Percentiles rank a stretch among this genome's conserved stretches.
Evolutionary conservation across 2,797 vertebrate genomes (phyloP).

Genomic region (Eleutherodactylus coqui): DNA sequence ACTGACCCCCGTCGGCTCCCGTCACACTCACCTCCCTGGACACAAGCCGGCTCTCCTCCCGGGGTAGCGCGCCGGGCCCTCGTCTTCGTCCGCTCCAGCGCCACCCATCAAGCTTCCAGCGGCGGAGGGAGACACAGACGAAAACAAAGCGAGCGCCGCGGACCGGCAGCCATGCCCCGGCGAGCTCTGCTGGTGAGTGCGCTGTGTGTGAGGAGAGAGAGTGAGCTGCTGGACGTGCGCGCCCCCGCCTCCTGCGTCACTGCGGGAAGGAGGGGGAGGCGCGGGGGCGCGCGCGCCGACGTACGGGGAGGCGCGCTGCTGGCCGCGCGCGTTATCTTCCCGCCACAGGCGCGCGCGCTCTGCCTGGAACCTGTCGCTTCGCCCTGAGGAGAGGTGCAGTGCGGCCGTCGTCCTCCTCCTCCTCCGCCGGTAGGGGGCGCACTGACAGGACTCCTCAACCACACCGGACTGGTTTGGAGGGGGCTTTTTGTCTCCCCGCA

Average conservation of each 20-base stretch:
- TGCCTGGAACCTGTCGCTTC: too few relatives aligned
- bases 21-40: slow-evolving; percentile 51
- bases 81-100: slow-evolving; percentile 46
- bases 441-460: too few relatives aligned
- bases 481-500: too few relatives aligned
- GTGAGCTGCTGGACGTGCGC: slow-evolving; percentile 32
- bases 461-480: too few relatives aligned
- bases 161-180: slow-evolving; percentile 52
- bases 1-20: slow-evolving; percentile 39
- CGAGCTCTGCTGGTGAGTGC: slow-evolving; percentile 30
- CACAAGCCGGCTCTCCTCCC: slow-evolving; percentile 50
- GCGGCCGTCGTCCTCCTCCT: too few relatives aligned
- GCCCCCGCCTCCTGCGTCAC: neutral
- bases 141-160: slow-evolving; percentile 33
- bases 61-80: slow-evolving; percentile 47
- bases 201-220: slow-evolving; percentile 28
- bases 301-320: neutral
- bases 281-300: neutral
- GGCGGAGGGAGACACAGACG: neutral
- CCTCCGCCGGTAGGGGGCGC: too few relatives aligned
- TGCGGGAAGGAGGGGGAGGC: neutral
- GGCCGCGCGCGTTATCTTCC: neutral
- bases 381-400: too few relatives aligned
- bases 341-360: slow-evolving; percentile 27
- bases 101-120: slow-evolving; percentile 53